Evolutionary conservation across 2,113 vertebrate genomes (phyloP).

Genomic region (Lamprologus tigripictilis): DNA sequence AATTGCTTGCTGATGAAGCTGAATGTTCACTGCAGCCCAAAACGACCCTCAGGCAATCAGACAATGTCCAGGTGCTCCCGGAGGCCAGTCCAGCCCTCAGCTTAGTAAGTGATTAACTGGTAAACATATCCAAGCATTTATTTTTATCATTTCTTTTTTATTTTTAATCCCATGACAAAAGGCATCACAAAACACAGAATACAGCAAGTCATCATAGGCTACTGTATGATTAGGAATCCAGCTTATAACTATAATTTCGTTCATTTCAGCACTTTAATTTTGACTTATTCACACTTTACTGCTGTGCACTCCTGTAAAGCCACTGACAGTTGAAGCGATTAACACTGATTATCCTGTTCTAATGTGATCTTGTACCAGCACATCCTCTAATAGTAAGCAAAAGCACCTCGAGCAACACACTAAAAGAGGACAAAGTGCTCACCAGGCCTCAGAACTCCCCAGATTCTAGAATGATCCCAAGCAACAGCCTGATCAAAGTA

Average conservation of each 20-base stretch:
- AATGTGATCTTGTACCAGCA: background rate
- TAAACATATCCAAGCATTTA: background rate
- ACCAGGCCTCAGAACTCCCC: background rate
- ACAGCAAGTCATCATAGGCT: background rate
- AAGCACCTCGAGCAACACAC: background rate
- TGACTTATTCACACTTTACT: background rate
- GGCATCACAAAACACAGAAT: background rate
- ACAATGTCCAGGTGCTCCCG: background rate
- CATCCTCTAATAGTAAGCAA: background rate
- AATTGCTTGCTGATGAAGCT: background rate
- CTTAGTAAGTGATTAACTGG: background rate
- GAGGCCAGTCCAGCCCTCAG: background rate
- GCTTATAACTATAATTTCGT: background rate
- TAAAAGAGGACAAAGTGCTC: background rate
- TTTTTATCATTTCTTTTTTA: background rate
- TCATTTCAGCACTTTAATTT: background rate
- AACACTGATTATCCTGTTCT: background rate
- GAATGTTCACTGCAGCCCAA: background rate
- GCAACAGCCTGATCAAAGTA: background rate
- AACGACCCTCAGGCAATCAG: background rate
- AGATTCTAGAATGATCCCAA: background rate
- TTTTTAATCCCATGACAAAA: background rate
- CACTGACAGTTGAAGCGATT: background rate
- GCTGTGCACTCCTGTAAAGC: background rate
- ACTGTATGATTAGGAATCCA: background rate